phyloP scores from a whole-genome alignment of 1,140 invertebrate species.

The Microplitis demolitor region DNA sequence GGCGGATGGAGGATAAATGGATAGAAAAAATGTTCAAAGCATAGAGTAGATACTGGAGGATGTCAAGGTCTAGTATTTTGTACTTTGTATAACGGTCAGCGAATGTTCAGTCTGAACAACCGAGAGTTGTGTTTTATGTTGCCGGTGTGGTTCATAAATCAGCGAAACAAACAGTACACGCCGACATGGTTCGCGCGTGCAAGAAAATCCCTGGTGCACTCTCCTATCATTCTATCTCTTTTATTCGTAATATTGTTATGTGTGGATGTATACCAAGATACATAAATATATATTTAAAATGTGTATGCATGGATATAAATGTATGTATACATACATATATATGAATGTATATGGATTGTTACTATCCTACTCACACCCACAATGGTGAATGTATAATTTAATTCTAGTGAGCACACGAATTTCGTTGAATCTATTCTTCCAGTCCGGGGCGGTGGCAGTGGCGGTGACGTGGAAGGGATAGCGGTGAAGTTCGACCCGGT shows the following conservation, averaged over 20 bases:
- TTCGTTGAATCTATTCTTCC: slow-evolving; percentile 25
- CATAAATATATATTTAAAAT: background rate
- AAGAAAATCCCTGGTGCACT: slow-evolving; percentile 14
- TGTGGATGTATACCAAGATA: background rate
- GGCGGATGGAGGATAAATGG: too few species aligned
- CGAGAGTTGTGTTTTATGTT: slow-evolving; percentile 53
- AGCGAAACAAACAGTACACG: slow-evolving; percentile 56
- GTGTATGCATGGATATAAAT: background rate
- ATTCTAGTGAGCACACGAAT: slow-evolving; percentile 34
- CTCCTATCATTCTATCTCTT: slow-evolving; percentile 19
- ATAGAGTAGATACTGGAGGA: too few species aligned
- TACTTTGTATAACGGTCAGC: slow-evolving; percentile 8
- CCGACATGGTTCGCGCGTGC: slow-evolving; percentile 44
- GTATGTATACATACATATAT: background rate
- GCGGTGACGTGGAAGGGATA: background rate
- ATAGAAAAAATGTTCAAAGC: too few species aligned
- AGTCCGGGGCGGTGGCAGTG: slow-evolving; percentile 7
- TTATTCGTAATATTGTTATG: background rate
- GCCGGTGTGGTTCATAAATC: slow-evolving; percentile 58
- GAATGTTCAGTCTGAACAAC: slow-evolving; percentile 24
- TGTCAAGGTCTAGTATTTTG: background rate
- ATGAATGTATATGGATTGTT: slow-evolving; percentile 16
- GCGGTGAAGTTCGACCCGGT: slow-evolving; percentile 18
- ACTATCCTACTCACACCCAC: slow-evolving; percentile 23
- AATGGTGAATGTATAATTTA: slow-evolving; percentile 48